Evolutionary conservation across 2,888 invertebrate species (phyloP), one percentile per base, ranked within the genome.

Genomic region (Lochmaea crataegi): DNA sequence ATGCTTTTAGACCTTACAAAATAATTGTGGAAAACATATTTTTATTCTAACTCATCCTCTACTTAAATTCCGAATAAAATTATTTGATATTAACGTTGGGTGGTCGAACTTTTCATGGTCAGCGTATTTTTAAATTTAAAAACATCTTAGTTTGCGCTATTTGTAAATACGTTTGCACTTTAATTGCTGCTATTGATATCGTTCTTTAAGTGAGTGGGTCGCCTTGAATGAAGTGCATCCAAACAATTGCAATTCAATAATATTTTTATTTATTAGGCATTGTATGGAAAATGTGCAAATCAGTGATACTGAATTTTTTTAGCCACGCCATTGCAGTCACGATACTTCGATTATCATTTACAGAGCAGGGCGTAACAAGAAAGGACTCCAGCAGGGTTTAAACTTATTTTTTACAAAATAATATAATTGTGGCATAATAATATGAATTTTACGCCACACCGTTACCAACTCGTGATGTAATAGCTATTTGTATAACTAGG

Each of bases 191-290:
- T 18, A 42, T 38, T 14, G 12, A 68, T 60, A 63, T 18, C 22
- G 10, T n/a, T n/a, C n/a, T n/a, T n/a, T n/a, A n/a, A 60, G 38
- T 4, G 14, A 38, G n/a, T 60, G 60, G 32, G 38, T 58, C 51
- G 70, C 71, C 73, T 74, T 74, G 70, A 70, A 45, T 51, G 67
- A 58, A 11, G 18, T 32, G 42, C 57, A 67, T 41, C 22, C 0
- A 53, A 41, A n/a, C 68, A 68, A 56, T 22, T 48, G 60, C 70
- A 74, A 75, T 77, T 74, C 73, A 74, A 76, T 74, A 61, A 68
- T 61, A 66, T 70, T 69, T 74, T 75, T 75, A 75, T 74, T 75
- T 73, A 75, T 75, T 48, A 70, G 72, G 64, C 71, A 76, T 74
- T 74, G 73, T 76, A 65, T 72, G 68, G 67, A 66, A 74, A 72